Evolutionary conservation across 1,140 invertebrate genomes (phyloP).

Genomic region (Aphelenchoides besseyi): DNA sequence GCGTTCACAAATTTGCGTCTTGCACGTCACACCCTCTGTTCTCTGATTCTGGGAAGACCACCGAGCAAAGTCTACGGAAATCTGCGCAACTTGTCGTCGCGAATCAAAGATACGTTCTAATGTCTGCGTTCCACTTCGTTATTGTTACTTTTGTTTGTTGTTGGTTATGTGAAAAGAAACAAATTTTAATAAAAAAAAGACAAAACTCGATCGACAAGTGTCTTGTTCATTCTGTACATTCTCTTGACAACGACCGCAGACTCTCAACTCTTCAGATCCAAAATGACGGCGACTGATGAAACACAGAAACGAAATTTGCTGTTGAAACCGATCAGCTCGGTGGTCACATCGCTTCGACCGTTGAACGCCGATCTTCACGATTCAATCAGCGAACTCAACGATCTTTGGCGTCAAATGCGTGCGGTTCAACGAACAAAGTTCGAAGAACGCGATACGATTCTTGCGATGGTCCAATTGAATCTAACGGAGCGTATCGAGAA

Average conservation of each 20-base stretch:
- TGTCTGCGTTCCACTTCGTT: not conserved
- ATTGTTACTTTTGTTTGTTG: constrained; percentile 19
- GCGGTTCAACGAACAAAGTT: not conserved
- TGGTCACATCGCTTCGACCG: constrained; percentile 1
- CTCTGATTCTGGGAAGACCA: constrained; percentile 89
- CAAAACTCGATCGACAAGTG: no score
- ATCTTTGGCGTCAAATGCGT: constrained; percentile 6
- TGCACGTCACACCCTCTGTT: constrained; percentile 91
- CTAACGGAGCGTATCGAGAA: not conserved
- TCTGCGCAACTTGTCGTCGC: constrained; percentile 76
- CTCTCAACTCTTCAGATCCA: not conserved
- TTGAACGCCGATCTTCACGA: not conserved
- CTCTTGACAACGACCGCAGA: not conserved
- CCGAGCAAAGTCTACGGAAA: constrained; percentile 94
- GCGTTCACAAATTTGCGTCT: constrained; percentile 94
- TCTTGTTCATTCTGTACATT: not conserved
- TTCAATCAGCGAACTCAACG: not conserved
- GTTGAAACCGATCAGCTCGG: not conserved
- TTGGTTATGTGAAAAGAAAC: constrained; percentile 7
- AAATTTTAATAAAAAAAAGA: not conserved
- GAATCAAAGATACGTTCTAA: constrained; percentile 78
- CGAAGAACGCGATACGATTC: not conserved
- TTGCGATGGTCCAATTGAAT: not conserved
- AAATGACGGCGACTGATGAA: no score
- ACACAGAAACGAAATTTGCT: no score